Base-by-base conservation (phyloP, 2,888 invertebrate genomes). In the Thymelicus acteon region DNA sequence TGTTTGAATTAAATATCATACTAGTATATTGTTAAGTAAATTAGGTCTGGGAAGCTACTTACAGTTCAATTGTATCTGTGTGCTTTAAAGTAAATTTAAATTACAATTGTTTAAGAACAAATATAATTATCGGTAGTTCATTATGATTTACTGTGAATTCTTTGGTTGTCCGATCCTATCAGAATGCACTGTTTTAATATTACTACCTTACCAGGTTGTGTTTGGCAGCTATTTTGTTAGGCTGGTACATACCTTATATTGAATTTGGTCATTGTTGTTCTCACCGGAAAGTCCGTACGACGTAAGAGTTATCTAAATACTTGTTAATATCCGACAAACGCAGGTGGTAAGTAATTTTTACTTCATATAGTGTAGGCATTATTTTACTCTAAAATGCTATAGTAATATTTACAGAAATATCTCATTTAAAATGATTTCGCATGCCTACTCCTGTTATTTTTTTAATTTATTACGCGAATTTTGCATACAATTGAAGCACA, bases 1-100 rank as follows among this genome's bases (percentile, higher is more conserved):
- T 71, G 47, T 71, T 71, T 71, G 60, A 65, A 15, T 60, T 60
- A 49, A 58, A 19, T 70, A 64, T 70, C 69, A 70, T 47, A 64
- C 52, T 60, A 60, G 58, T 64, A 49, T 70, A 52, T 70, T 70
- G 64, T 70, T 64, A 70, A 58, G 64, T 60, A 70, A 64, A 70
- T 44, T 52, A 64, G 44, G 70, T 60, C 63, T 70, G n/a, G n/a
- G 60, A 70, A 63, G 13, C 60, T 70, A 70, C 49, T 64, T 52
- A 31, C 13, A 44, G 57, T n/a, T 64, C 48, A 69, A 60, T 64
- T 58, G 49, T 70, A 64, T 60, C 52, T 64, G 44, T 37, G 37
- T 70, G 44, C 64, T 64, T 64, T 70, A 49, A 31, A 60, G 49
- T 49, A 58, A 63, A 24, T 69, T 48, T 0, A 54, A 63, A 63